These are phyloP conservation scores for Sinocyclocheilus anophthalmus DNA, from an alignment of 2,113 vertebrate genomes.

Conservation along the genomic window DNA sequence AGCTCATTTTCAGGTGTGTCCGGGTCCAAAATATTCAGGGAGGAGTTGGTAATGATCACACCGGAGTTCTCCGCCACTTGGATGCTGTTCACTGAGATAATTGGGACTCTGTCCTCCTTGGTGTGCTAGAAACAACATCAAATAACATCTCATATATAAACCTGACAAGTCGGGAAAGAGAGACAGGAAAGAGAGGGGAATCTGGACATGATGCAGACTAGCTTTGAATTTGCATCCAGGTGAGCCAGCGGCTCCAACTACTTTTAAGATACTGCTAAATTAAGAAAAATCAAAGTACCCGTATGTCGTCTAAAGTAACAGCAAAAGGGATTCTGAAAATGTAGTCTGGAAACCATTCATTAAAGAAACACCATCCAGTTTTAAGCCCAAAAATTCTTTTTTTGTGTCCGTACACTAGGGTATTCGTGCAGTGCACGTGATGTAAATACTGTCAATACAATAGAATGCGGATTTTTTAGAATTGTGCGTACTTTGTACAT, in stretches of 20 bases:
- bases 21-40: constrained; percentile 82
- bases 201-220: background rate
- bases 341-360: background rate
- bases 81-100: constrained; percentile 81
- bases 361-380: background rate
- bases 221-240: background rate
- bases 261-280: background rate
- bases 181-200: background rate
- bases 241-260: background rate
- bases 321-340: background rate
- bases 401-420: background rate
- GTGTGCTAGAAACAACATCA: constrained; percentile 69
- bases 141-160: background rate
- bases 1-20: constrained; percentile 89
- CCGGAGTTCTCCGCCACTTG: constrained; percentile 76
- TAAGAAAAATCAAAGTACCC: background rate
- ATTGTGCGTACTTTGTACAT: background rate
- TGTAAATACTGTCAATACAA: background rate
- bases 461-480: background rate
- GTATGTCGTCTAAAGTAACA: background rate
- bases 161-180: background rate
- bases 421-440: background rate
- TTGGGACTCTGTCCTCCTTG: constrained; percentile 80
- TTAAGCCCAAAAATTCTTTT: background rate
- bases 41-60: constrained; percentile 83